A percentile compares a stretch with the other conserved stretches of the same genome.
Evolutionary conservation across 2,888 invertebrate genomes (phyloP).

Genomic region (Lymantria monacha): DNA sequence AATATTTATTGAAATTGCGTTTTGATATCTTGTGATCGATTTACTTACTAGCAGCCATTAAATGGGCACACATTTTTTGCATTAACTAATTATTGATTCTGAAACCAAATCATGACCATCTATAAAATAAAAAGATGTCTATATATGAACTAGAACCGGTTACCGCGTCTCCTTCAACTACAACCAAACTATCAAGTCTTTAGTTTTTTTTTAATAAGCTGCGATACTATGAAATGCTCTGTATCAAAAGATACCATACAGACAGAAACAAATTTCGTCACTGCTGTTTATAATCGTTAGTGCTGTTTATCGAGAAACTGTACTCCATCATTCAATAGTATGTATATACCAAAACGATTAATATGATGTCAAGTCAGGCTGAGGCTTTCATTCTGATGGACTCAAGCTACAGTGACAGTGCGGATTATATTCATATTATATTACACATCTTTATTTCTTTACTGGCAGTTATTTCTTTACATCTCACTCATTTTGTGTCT

Average conservation of each 20-base stretch:
- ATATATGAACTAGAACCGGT: not conserved
- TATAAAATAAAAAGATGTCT: not conserved
- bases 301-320: not conserved
- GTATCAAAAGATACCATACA: not conserved
- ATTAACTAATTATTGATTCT: not conserved
- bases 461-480: too few species aligned
- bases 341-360: not conserved
- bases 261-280: not conserved
- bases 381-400: not conserved
- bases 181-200: not conserved
- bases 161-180: not conserved
- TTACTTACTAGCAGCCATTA: too few species aligned
- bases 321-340: not conserved
- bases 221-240: not conserved
- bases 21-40: too few species aligned
- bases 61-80: not conserved
- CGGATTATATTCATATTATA: too few species aligned
- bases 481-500: too few species aligned
- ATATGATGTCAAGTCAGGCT: not conserved
- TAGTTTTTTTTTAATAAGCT: not conserved
- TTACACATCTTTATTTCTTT: too few species aligned
- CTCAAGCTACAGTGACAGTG: too few species aligned
- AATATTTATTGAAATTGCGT: too few species aligned
- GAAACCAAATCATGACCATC: not conserved
- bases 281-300: not conserved